phyloP scores from a whole-genome alignment of 2,888 invertebrate species.

The Agriopis aurantiaria region DNA sequence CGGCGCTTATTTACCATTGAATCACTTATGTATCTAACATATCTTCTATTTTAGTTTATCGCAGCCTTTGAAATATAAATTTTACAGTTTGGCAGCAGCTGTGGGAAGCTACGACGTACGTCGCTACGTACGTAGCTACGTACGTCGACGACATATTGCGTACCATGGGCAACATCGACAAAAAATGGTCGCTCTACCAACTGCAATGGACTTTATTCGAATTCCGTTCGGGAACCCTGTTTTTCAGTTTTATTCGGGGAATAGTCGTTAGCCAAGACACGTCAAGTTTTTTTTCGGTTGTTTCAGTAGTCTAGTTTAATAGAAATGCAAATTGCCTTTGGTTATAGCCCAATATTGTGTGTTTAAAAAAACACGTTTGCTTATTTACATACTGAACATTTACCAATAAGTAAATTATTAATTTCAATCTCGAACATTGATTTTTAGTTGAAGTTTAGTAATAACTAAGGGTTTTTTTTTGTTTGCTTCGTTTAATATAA shows the following conservation, averaged over 20 bases:
- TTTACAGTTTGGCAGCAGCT: conserved; percentile 51
- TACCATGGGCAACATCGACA: conserved; percentile 52
- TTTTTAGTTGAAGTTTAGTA: no score
- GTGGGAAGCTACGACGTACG: conserved; percentile 38
- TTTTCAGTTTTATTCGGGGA: conserved; percentile 16
- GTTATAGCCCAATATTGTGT: no score
- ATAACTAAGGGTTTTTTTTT: no score
- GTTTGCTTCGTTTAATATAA: no score
- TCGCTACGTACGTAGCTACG: background rate
- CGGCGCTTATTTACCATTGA: no score
- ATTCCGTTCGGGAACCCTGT: conserved; percentile 8
- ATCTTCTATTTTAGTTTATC: conserved; percentile 7
- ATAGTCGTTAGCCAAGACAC: conserved; percentile 9
- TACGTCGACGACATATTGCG: conserved; percentile 63
- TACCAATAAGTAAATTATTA: no score
- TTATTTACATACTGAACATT: no score
- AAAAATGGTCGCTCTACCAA: conserved; percentile 51
- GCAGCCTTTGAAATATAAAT: conserved; percentile 59
- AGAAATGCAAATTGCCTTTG: background rate
- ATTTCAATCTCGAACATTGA: no score
- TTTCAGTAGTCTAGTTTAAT: background rate
- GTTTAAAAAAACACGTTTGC: no score
- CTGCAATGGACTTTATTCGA: conserved; percentile 19
- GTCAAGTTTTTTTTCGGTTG: conserved; percentile 2
- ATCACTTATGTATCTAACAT: background rate